Percentiles rank a stretch among this genome's conserved stretches.
Conservation (phyloP, 2,113 vertebrate genomes). For the Misgurnus anguillicaudatus region DNA sequence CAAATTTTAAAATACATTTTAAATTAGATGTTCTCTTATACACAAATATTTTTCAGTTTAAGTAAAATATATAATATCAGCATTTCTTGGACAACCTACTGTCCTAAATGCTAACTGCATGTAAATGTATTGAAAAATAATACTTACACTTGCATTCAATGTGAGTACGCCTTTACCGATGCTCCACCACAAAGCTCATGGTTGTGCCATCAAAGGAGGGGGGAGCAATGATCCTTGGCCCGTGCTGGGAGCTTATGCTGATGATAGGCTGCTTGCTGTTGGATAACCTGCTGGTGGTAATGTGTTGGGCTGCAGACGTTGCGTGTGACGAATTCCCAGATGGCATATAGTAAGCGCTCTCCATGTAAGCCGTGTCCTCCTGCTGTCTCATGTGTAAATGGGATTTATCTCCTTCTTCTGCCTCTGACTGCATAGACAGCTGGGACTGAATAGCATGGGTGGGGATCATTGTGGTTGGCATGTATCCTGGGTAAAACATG, state of each 20-base stretch:
- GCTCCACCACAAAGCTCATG: constrained; percentile 97
- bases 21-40: no score
- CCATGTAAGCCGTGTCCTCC: constrained; percentile 72
- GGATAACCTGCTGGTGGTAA: constrained; percentile 56
- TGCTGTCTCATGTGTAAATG: constrained; percentile 41
- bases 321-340: constrained; percentile 69
- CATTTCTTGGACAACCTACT: no score
- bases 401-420: constrained; percentile 45
- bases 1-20: no score
- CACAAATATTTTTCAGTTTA: no score
- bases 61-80: no score
- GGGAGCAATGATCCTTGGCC: constrained; percentile 87
- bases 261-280: constrained; percentile 82
- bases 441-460: constrained; percentile 74
- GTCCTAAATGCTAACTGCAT: background rate
- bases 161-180: constrained; percentile 74
- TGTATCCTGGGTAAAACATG: constrained; percentile 91
- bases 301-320: constrained; percentile 42
- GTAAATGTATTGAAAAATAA: background rate
- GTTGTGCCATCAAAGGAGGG: constrained; percentile 95
- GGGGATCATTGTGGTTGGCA: constrained; percentile 79
- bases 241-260: constrained; percentile 89
- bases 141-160: constrained; percentile 40
- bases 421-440: constrained; percentile 67
- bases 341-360: constrained; percentile 86